A percentile compares a stretch with the other conserved stretches of the same genome.
phyloP scores from a whole-genome alignment of 2,797 vertebrate species.

The Hemibagrus guttatus region DNA sequence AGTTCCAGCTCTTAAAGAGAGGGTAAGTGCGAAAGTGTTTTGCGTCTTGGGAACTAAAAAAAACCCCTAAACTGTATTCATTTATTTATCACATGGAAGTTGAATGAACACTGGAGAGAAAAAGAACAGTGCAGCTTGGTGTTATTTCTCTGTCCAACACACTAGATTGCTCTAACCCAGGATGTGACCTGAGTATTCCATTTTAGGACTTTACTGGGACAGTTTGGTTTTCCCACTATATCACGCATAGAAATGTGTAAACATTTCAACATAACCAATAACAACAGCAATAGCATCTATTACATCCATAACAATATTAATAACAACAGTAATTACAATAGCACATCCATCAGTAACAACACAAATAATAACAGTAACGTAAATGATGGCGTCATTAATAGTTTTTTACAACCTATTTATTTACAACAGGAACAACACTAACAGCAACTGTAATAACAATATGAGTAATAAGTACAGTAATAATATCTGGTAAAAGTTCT shows the following conservation, averaged over 20 bases:
- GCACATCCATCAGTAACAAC: not conserved
- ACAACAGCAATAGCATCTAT: not conserved
- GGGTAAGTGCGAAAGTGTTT: conserved; percentile 70
- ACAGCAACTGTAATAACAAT: not conserved
- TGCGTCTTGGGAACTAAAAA: not conserved
- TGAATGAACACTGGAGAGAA: not conserved
- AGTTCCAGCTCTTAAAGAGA: conserved; percentile 85
- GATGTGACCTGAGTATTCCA: not conserved
- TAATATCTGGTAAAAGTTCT: not conserved
- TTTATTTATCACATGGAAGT: not conserved
- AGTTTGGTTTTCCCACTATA: not conserved
- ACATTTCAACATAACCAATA: too few relatives aligned
- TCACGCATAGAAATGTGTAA: not conserved
- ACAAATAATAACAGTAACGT: not conserved
- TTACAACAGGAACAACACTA: not conserved
- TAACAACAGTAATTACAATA: not conserved
- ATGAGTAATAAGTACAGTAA: not conserved
- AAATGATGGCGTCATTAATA: too few relatives aligned
- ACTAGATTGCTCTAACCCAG: not conserved
- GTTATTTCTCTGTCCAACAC: not conserved
- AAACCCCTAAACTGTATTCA: not conserved
- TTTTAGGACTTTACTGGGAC: not conserved
- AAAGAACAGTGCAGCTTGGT: not conserved
- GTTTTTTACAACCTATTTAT: not conserved
- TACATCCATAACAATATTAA: not conserved